Conservation (phyloP, 2,797 vertebrate genomes). For the Sebastolobus altivelis region DNA sequence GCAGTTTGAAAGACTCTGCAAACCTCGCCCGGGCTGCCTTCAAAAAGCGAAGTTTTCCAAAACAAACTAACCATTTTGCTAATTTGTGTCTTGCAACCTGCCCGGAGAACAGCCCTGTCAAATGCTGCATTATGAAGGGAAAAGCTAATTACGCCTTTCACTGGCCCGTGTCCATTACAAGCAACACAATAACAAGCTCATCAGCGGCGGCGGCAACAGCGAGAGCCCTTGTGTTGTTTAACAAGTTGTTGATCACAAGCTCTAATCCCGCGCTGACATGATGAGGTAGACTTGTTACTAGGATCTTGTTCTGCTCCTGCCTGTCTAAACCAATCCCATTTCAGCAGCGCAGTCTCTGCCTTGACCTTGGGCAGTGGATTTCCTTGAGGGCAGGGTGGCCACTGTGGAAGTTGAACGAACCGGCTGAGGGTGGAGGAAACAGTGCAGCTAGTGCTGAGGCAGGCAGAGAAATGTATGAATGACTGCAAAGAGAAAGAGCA, state of each 20-base stretch:
- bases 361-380: conserved; percentile 82
- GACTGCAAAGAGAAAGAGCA: conserved; percentile 76
- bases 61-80: conserved; percentile 75
- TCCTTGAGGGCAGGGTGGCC: conserved; percentile 80
- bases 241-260: conserved; percentile 78
- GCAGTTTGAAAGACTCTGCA: conserved; percentile 68
- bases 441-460: conserved; percentile 72
- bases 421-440: conserved; percentile 65
- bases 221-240: conserved; percentile 75
- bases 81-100: conserved; percentile 56
- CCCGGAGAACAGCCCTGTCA: conserved; percentile 59
- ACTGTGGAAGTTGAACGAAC: conserved; percentile 72
- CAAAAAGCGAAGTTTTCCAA: conserved; percentile 60
- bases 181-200: conserved; percentile 73
- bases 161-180: conserved; percentile 68
- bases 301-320: conserved; percentile 76
- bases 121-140: conserved; percentile 65
- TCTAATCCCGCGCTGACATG: conserved; percentile 76
- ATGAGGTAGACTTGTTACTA: conserved; percentile 84
- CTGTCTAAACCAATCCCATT: conserved; percentile 81
- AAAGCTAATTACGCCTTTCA: conserved; percentile 68
- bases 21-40: conserved; percentile 48
- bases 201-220: conserved; percentile 56
- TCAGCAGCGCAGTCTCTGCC: conserved; percentile 63
- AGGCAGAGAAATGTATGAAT: conserved; percentile 88